These are phyloP conservation scores for Trogon surrucura DNA, from an alignment of 2,113 vertebrate species.

Conservation along the genomic window DNA sequence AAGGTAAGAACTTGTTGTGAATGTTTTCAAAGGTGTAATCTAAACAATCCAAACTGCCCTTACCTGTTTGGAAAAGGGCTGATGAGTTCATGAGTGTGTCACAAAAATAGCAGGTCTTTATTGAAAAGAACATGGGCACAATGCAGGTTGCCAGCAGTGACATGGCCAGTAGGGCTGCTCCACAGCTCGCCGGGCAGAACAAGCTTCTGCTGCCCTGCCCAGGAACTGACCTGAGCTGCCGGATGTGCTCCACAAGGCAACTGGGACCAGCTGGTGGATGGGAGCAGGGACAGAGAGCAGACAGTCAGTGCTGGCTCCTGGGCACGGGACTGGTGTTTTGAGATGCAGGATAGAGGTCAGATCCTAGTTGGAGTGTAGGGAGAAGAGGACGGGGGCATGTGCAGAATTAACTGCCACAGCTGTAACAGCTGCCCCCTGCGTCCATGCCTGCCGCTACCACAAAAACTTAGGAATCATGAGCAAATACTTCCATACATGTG, in stretches of 20 bases:
- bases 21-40: background rate
- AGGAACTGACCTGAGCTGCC: rapidly evolving
- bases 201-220: background rate
- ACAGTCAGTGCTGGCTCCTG: background rate
- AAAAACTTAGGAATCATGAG: background rate
- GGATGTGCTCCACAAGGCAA: background rate
- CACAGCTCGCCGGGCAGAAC: rapidly evolving
- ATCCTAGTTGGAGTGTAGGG: background rate
- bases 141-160: background rate
- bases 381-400: background rate
- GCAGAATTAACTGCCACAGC: background rate
- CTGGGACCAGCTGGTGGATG: background rate
- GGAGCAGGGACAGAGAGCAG: background rate
- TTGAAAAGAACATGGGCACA: rapidly evolving
- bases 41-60: background rate
- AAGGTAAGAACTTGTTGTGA: background rate
- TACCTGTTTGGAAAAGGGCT: background rate
- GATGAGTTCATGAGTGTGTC: background rate
- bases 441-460: background rate
- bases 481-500: background rate
- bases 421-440: background rate
- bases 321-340: background rate
- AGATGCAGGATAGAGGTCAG: background rate
- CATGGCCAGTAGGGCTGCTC: rapidly evolving
- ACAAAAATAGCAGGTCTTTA: background rate